phyloP scores from a whole-genome alignment of 2,113 vertebrate genomes.

The Hypomesus transpacificus region DNA sequence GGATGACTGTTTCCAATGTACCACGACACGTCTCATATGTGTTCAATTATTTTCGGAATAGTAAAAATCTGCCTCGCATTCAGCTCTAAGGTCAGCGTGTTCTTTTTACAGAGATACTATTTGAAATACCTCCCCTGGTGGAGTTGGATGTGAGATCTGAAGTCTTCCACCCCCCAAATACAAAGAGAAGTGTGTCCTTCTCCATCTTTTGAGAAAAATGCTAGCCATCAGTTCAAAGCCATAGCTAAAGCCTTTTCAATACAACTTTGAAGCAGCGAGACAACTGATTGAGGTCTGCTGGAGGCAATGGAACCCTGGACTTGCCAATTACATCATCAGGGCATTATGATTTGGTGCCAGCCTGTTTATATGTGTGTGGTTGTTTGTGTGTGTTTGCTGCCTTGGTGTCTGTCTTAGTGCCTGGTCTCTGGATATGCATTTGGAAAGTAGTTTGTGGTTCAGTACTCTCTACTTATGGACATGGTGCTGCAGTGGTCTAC shows the following conservation, averaged over 20 bases:
- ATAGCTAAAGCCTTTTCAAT: constrained; percentile 25
- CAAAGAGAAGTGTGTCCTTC: constrained; percentile 17
- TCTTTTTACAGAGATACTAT: constrained; percentile 17
- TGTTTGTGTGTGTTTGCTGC: constrained; percentile 7
- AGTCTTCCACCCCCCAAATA: constrained; percentile 25
- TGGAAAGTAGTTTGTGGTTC: constrained; percentile 57
- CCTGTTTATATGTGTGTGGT: constrained; percentile 45
- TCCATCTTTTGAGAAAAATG: constrained; percentile 16
- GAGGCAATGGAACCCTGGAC: constrained; percentile 60
- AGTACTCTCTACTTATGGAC: constrained; percentile 54
- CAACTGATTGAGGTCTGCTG: constrained; percentile 42
- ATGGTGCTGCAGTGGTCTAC: constrained; percentile 59
- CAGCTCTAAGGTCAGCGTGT: background rate
- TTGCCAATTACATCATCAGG: constrained; percentile 58
- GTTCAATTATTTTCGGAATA: constrained; percentile 17
- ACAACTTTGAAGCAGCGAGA: constrained; percentile 34
- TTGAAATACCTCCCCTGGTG: constrained; percentile 9
- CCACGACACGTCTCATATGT: constrained; percentile 8
- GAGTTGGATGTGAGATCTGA: constrained; percentile 43
- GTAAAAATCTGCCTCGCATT: constrained; percentile 2
- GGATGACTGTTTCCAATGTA: constrained; percentile 23
- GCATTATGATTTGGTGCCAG: constrained; percentile 54
- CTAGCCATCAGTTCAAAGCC: constrained; percentile 35
- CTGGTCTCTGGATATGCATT: constrained; percentile 53
- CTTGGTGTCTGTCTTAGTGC: constrained; percentile 46